A percentile compares a stretch with the other conserved stretches of the same genome.
Conservation (phyloP, 1,140 invertebrate genomes). For the Episyrphus balteatus region DNA sequence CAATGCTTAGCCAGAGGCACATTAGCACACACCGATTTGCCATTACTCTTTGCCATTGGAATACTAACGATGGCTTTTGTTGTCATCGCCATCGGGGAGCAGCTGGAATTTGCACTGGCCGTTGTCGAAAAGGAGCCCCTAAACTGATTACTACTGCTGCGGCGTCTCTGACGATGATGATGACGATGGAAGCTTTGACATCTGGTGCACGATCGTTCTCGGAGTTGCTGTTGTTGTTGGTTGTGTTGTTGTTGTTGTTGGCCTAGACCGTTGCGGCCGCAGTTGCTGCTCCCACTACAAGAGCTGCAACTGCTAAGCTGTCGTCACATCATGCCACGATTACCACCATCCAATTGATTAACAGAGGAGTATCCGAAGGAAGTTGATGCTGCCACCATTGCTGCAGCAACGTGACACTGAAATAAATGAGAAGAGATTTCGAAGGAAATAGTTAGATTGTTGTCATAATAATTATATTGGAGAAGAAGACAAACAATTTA, state of each 20-base stretch:
- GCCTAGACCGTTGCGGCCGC: conserved; percentile 18
- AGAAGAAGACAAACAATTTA: no score
- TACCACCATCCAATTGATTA: conserved; percentile 25
- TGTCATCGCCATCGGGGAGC: not conserved
- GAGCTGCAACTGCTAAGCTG: conserved; percentile 36
- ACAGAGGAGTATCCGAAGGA: conserved; percentile 35
- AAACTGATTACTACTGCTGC: conserved; percentile 22
- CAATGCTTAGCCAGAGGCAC: not conserved
- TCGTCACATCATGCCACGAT: conserved; percentile 34
- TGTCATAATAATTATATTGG: no score
- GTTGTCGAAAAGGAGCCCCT: conserved; percentile 13
- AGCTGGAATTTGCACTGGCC: not conserved
- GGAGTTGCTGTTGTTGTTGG: conserved; percentile 13
- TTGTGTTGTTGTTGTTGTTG: conserved; percentile 19
- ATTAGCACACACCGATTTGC: not conserved
- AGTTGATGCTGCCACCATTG: conserved; percentile 34
- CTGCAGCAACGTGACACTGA: conserved; percentile 34
- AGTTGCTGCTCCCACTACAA: conserved; percentile 35
- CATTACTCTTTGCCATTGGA: not conserved
- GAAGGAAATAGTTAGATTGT: no score
- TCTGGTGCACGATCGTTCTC: conserved; percentile 23
- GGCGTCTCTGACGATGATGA: conserved; percentile 27
- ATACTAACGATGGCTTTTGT: conserved; percentile 4
- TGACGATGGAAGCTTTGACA: conserved; percentile 35
- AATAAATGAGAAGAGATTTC: not conserved